phyloP scores from a whole-genome alignment of 2,797 vertebrate species.

The Spheniscus humboldti region DNA sequence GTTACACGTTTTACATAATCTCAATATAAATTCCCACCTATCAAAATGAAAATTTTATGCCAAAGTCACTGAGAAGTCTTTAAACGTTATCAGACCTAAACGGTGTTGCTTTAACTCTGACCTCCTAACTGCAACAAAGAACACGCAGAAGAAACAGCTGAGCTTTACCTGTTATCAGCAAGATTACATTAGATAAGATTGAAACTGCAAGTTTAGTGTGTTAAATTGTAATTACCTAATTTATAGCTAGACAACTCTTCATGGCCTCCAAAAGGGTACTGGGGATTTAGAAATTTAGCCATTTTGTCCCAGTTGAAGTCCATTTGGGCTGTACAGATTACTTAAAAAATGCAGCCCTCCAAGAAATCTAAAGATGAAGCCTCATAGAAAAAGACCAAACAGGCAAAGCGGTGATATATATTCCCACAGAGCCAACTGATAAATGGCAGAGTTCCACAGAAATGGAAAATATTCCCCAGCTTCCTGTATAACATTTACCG shows the following conservation, averaged over 20 bases:
- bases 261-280: not conserved
- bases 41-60: not conserved
- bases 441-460: not conserved
- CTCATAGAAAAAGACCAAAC: not conserved
- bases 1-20: not conserved
- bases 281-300: not conserved
- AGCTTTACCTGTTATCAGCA: not conserved
- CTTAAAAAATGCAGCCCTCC: not conserved
- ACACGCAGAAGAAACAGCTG: not conserved
- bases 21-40: not conserved
- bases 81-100: not conserved
- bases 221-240: not conserved
- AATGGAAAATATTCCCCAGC: not conserved
- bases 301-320: not conserved
- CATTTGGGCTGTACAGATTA: not conserved
- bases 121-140: not conserved
- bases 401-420: not conserved
- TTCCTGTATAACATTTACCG: not conserved
- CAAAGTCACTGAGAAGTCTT: not conserved
- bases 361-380: not conserved
- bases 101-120: not conserved
- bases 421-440: not conserved
- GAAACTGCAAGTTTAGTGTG: not conserved
- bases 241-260: not conserved
- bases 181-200: not conserved